Conservation (phyloP, 1,140 invertebrate genomes). For the Formica selysi region DNA sequence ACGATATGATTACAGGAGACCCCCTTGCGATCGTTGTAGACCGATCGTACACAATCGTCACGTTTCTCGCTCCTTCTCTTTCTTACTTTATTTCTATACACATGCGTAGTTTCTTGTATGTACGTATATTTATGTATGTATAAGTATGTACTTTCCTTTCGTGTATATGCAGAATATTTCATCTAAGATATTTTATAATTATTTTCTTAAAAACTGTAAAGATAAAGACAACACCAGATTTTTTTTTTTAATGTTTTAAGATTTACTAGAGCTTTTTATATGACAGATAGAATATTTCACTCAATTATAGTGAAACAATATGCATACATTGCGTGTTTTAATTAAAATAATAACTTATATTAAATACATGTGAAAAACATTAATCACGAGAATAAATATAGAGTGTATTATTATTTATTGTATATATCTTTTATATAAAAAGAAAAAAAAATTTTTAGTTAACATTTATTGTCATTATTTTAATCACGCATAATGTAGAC, state of each 20-base stretch:
- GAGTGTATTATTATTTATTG: background rate
- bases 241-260: too few species aligned
- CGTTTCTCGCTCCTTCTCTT: constrained; percentile 36
- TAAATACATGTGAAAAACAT: background rate
- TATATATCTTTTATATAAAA: background rate
- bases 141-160: background rate
- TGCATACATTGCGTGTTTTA: background rate
- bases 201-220: too few species aligned
- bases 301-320: background rate
- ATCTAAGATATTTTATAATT: too few species aligned
- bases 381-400: background rate
- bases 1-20: constrained; percentile 78
- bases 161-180: too few species aligned
- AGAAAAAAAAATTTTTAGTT: constrained; percentile 22
- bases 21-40: background rate
- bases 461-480: constrained; percentile 33
- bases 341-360: constrained; percentile 55
- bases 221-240: too few species aligned
- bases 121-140: background rate
- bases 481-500: background rate
- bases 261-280: too few species aligned
- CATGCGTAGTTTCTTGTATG: background rate
- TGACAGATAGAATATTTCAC: background rate
- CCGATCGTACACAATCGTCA: constrained; percentile 24
- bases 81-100: background rate